Evolutionary conservation across 2,888 invertebrate genomes (phyloP), one percentile per base, ranked within the genome.

Genomic region (Xiphydria camelus): DNA sequence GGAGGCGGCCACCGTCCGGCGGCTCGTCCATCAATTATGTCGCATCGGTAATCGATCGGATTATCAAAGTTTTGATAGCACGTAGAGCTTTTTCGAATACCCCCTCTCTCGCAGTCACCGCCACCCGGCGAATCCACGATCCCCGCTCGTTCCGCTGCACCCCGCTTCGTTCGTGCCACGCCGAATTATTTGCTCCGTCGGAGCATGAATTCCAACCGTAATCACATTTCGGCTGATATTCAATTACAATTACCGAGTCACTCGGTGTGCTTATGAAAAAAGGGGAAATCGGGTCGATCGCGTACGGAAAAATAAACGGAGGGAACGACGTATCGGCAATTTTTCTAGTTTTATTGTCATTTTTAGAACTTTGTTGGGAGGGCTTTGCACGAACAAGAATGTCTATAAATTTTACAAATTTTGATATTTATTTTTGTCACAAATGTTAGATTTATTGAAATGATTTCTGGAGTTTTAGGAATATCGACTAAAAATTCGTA

Each of bases 171-270:
- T 61, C 62, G 51, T 55, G 65, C 61, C 58, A 57, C 59, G 62
- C 68, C 68, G 68, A 73, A 74, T 75, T 71, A 74, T 73, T 72
- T 73, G 73, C 73, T 73, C 67, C 71, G 61, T 46, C 71, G 71
- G 69, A 73, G 72, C 74, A 71, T 71, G 71, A 74, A 72, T 75
- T 72, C 69, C 68, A 66, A 66, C 67, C 68, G 68, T 74, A 72
- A 74, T 73, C 73, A 73, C 72, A 71, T 74, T 73, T 69, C 61
- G 68, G 65, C 64, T 69, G 71, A 74, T 74, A 74, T 74, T 74
- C 73, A 73, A 75, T 74, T 73, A 73, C 69, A 68, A 73, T 29
- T 29, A 29, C 29, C 29, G 29, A 29, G 14, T 29, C 4, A 14
- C 14, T 29, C 9, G 15, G 14, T 5, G 29, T 15, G 29, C 15